These are phyloP conservation scores for Saguinus imperator DNA, from an alignment of 2,113 vertebrate species.

Conservation along the genomic window DNA sequence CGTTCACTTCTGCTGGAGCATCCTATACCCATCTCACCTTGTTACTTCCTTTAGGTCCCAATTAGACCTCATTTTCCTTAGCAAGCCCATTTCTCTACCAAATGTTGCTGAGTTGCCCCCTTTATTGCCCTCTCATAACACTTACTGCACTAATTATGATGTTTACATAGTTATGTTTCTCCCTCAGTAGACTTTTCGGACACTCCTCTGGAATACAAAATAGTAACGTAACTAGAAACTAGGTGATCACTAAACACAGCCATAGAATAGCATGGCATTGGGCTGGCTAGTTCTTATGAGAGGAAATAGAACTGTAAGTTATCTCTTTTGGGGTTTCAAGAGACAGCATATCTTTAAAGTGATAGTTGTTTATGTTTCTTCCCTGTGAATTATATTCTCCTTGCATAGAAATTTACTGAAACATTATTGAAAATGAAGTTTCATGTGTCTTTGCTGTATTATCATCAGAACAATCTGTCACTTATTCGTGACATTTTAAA, in stretches of 20 bases:
- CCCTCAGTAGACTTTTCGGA: neutral
- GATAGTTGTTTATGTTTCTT: neutral
- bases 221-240: neutral
- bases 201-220: neutral
- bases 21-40: neutral
- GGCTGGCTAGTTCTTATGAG: neutral
- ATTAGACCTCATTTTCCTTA: neutral
- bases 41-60: neutral
- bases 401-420: neutral
- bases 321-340: neutral
- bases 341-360: neutral
- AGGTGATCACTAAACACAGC: neutral
- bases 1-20: neutral
- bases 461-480: slow-evolving; percentile 5
- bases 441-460: neutral
- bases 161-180: neutral
- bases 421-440: slow-evolving; percentile 33
- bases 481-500: slow-evolving; percentile 34
- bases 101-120: neutral
- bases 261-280: neutral
- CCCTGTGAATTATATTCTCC: neutral
- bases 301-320: neutral
- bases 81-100: neutral
- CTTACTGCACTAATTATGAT: neutral
- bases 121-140: neutral